These are phyloP conservation scores for Erpobdella octoculata DNA, from an alignment of 2,888 invertebrate genomes.

Conservation along the genomic window DNA sequence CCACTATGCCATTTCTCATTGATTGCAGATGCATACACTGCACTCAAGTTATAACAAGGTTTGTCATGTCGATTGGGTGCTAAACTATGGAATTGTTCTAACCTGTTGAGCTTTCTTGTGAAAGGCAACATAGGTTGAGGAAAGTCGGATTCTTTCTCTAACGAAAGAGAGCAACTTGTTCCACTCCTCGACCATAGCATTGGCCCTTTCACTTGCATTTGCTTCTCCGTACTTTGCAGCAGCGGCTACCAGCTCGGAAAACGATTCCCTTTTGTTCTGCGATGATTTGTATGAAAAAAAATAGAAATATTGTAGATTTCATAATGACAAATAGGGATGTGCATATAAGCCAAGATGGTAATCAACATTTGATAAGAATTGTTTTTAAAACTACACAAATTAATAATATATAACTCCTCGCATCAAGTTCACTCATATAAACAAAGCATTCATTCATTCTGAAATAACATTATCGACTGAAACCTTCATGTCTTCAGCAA, in stretches of 20 bases:
- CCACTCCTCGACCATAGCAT: slow-evolving; percentile 48
- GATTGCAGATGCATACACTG: no score
- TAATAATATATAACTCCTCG: no score
- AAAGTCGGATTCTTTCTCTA: slow-evolving; percentile 60
- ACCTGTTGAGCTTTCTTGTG: slow-evolving; percentile 63
- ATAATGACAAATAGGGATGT: background rate
- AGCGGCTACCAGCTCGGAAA: slow-evolving; percentile 8
- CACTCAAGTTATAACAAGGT: no score
- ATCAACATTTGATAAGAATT: no score
- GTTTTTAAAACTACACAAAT: no score
- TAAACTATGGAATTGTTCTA: background rate
- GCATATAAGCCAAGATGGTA: background rate
- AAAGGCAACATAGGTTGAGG: slow-evolving; percentile 65
- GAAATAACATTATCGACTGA: background rate
- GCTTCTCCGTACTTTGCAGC: background rate
- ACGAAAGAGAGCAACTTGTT: slow-evolving; percentile 48
- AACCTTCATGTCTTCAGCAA: slow-evolving; percentile 67
- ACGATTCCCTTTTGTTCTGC: slow-evolving; percentile 10
- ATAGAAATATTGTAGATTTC: background rate
- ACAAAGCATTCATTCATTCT: background rate
- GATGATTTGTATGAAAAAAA: background rate
- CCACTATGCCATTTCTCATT: no score
- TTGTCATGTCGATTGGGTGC: background rate
- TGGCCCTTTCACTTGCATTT: slow-evolving; percentile 47
- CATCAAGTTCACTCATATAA: no score